These are phyloP conservation scores for Crematogaster levior DNA, from an alignment of 2,888 invertebrate genomes.

Conservation along the genomic window DNA sequence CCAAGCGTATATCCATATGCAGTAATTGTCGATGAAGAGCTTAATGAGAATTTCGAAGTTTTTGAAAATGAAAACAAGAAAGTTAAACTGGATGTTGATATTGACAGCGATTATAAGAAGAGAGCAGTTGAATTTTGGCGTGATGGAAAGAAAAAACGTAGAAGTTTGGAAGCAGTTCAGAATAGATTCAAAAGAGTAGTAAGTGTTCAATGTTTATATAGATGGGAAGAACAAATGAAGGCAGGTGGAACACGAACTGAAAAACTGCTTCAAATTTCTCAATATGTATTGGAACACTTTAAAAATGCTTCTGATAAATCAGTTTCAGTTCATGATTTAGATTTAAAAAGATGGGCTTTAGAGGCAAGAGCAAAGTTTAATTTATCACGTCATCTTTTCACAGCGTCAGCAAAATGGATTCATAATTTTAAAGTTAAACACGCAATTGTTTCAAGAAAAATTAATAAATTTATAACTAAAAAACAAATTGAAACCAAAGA, in stretches of 20 bases:
- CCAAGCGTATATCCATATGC: too few species aligned
- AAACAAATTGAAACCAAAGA: too few species aligned
- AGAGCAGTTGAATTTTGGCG: background rate
- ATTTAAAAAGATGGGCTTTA: background rate
- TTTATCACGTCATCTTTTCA: background rate
- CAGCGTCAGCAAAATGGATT: background rate
- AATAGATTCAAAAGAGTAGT: background rate
- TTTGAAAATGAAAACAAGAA: background rate
- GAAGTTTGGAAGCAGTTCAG: background rate
- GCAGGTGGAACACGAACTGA: too few species aligned
- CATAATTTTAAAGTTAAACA: background rate
- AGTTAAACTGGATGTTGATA: background rate
- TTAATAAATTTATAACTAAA: background rate
- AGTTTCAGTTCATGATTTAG: background rate
- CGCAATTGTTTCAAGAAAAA: background rate
- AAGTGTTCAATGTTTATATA: background rate
- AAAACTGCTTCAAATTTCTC: background rate
- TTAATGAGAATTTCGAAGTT: background rate
- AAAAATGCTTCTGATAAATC: background rate
- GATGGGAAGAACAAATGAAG: background rate
- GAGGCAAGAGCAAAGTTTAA: background rate
- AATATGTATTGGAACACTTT: background rate
- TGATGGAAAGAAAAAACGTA: background rate
- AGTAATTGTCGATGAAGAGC: background rate
- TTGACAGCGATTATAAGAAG: background rate